Conservation (phyloP, 2,888 invertebrate genomes). For the Mimas tiliae region DNA sequence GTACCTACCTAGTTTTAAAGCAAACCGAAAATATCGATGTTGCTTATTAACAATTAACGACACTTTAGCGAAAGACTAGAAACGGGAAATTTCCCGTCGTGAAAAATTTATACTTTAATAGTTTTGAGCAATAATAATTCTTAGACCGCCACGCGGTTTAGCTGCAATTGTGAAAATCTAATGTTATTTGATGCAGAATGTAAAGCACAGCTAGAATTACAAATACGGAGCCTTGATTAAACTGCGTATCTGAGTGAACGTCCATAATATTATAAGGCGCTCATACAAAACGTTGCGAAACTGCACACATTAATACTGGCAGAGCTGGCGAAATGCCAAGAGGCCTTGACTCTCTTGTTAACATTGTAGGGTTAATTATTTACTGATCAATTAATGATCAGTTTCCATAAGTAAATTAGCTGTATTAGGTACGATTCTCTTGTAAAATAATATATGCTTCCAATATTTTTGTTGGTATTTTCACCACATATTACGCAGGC, state of each 20-base stretch:
- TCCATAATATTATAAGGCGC: slow-evolving; percentile 6
- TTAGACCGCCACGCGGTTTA: no score
- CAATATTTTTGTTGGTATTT: no score
- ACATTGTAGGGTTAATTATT: slow-evolving; percentile 5
- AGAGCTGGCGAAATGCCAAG: slow-evolving; percentile 11
- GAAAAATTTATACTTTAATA: no score
- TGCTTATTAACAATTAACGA: no score
- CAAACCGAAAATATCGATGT: no score
- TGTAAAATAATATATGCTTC: no score
- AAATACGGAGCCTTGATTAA: background rate
- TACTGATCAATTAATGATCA: background rate
- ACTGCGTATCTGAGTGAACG: slow-evolving; percentile 1
- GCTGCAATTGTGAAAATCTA: background rate
- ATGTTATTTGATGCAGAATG: background rate
- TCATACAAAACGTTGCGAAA: slow-evolving; percentile 7
- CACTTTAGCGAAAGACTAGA: no score
- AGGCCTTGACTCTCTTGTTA: slow-evolving; percentile 4
- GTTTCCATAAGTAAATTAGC: background rate
- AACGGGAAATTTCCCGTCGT: no score
- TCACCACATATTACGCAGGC: no score
- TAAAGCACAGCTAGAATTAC: background rate
- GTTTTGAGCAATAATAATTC: no score
- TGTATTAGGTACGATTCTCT: no score
- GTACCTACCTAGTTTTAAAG: no score
- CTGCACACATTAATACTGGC: slow-evolving; percentile 7